phyloP scores from a whole-genome alignment of 2,888 invertebrate genomes.

The Galeruca laticollis region DNA sequence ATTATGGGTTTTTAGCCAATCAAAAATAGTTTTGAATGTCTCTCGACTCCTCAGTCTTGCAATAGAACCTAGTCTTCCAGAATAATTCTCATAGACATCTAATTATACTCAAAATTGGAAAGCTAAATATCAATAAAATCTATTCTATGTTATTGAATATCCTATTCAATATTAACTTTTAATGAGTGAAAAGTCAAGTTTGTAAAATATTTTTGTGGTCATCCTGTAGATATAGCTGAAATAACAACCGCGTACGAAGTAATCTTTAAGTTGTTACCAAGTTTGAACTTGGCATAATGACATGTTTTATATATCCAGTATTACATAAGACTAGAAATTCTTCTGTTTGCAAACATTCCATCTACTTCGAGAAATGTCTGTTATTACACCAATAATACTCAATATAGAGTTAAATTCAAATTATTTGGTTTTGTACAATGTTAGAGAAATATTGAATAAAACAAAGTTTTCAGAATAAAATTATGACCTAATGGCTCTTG shows the following conservation, averaged over 20 bases:
- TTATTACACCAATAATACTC: constrained; percentile 4
- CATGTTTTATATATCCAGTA: constrained; percentile 42
- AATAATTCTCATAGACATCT: not conserved
- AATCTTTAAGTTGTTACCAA: constrained; percentile 35
- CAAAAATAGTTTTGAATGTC: too few relatives aligned
- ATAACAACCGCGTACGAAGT: constrained; percentile 10
- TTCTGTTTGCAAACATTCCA: constrained; percentile 36
- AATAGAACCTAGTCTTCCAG: too few relatives aligned
- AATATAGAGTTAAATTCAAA: not conserved
- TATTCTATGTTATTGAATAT: too few relatives aligned
- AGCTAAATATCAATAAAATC: too few relatives aligned
- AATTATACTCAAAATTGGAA: too few relatives aligned
- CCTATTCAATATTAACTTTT: too few relatives aligned
- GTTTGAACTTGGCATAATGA: constrained; percentile 43
- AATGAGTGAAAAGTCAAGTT: not conserved
- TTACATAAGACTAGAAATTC: constrained; percentile 41
- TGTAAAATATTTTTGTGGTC: constrained; percentile 2
- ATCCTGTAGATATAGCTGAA: constrained; percentile 30
- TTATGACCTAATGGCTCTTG: too few relatives aligned
- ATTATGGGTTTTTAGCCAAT: too few relatives aligned
- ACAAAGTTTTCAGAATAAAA: too few relatives aligned
- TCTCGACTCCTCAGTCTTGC: too few relatives aligned
- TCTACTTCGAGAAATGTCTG: constrained; percentile 24
- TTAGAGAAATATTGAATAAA: not conserved
- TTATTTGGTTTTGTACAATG: not conserved